Conservation (phyloP, 2,797 vertebrate species). For the Anguilla obscura region DNA sequence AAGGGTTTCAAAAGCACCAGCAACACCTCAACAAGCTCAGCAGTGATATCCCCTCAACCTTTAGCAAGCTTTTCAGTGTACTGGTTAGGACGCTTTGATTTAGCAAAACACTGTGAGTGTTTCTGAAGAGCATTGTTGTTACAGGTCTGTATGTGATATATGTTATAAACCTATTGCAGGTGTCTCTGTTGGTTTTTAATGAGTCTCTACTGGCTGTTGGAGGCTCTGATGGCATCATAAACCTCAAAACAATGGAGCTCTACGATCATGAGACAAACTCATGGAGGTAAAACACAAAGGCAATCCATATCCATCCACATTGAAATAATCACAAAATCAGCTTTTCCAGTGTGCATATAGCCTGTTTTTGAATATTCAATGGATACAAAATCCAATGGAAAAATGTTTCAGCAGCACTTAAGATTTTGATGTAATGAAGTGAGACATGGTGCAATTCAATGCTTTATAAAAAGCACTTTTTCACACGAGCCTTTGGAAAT, state of each 20-base stretch:
- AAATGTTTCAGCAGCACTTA: background rate
- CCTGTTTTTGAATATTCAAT: background rate
- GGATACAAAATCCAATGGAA: background rate
- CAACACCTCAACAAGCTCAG: background rate
- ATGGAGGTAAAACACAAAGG: conserved; percentile 46
- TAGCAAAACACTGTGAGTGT: background rate
- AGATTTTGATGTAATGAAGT: background rate
- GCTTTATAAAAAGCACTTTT: background rate
- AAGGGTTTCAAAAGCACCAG: background rate
- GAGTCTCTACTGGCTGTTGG: conserved; percentile 53
- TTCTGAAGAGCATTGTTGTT: background rate
- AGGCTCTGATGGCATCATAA: conserved; percentile 52
- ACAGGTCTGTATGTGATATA: background rate
- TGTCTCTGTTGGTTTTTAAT: conserved; percentile 50
- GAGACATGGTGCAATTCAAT: background rate
- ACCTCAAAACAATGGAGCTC: conserved; percentile 54
- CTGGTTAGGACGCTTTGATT: background rate
- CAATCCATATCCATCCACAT: background rate
- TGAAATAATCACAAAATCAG: background rate
- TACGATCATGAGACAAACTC: conserved; percentile 53
- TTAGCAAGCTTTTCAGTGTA: too few relatives aligned
- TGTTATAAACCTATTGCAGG: conserved; percentile 37
- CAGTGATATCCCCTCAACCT: background rate
- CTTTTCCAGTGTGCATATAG: background rate
- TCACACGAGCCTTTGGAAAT: background rate